Base-by-base conservation (phyloP, 2,888 invertebrate genomes). In the Melanostoma scalare region DNA sequence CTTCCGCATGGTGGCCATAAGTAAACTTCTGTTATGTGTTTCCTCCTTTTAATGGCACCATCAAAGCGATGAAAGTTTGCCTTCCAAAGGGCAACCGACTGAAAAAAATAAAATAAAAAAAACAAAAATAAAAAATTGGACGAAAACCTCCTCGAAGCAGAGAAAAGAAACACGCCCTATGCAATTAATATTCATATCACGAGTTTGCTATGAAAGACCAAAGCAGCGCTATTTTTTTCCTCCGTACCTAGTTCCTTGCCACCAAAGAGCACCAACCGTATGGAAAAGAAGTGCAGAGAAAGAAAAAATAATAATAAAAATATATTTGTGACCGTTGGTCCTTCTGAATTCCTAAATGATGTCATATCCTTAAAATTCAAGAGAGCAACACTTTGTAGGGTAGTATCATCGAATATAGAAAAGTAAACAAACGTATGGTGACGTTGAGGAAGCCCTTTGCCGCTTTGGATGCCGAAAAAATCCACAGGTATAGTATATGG, bases 121-220 rank as follows among this genome's bases (percentile, higher is more conserved):
- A n/a, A n/a, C n/a, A n/a, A 42, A n/a, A 58, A 48, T 20, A 20
- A 20, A 20, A 20, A 20, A 20, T 20, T 20, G 42, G 67, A 31
- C 31, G 35, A 30, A 63, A n/a, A 36, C 6, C 36, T 4, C 44
- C 60, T 61, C 20, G 36, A 52, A 52, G 9, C 0, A 52, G 46
- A 44, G 46, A 44, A 52, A 65, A 38, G 36, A 63, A 53, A 67
- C 76, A 76, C 60, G 65, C 65, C 71, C 76, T 76, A 20, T 20
- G 67, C 67, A 81, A 81, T 81, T 81, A 81, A 76, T 81, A 81
- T 81, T 81, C 81, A 81, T 81, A 76, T 72, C 76, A 81, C 81
- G 76, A 60, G 36, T 68, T 48, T 69, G 61, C 77, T 61, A 76
- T 81, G 72, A 81, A 77, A 60, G 81, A 76, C 76, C 76, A 67